Percentiles rank a stretch among this genome's conserved stretches.
Evolutionary conservation across 2,888 invertebrate species (phyloP).

Genomic region (Hoplodrina blanda): DNA sequence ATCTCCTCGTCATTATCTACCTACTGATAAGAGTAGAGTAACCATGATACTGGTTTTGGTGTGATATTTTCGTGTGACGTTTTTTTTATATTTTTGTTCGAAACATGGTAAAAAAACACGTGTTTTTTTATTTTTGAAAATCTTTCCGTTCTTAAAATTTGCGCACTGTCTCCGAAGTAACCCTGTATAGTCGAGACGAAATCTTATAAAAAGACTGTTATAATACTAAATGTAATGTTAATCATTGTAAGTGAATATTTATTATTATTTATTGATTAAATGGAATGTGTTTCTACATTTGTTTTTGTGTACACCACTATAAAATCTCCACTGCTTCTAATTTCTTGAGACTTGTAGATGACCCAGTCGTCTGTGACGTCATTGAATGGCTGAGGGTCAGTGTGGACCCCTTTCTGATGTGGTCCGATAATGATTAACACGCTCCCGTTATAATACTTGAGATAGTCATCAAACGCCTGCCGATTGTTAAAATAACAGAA

Average conservation of each 20-base stretch:
- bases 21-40: too few species aligned
- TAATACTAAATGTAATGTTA: conserved; percentile 9
- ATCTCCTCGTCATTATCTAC: too few species aligned
- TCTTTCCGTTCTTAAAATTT: too few species aligned
- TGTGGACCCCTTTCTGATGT: conserved; percentile 91
- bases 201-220: conserved; percentile 61
- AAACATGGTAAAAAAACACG: too few species aligned
- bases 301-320: conserved; percentile 91
- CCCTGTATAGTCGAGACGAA: conserved; percentile 16
- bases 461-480: conserved; percentile 92
- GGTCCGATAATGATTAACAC: conserved; percentile 95
- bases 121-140: too few species aligned
- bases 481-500: conserved; percentile 96
- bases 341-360: conserved; percentile 89
- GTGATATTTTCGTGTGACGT: too few species aligned
- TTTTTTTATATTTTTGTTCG: too few species aligned
- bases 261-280: conserved; percentile 53
- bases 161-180: too few species aligned
- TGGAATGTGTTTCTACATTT: conserved; percentile 56
- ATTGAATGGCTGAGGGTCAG: conserved; percentile 93
- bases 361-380: conserved; percentile 91
- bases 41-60: too few species aligned
- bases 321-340: conserved; percentile 91
- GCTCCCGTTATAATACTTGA: conserved; percentile 91
- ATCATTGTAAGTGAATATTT: conserved; percentile 40